These are phyloP conservation scores for Megalonaias nervosa DNA, from an alignment of 1,140 invertebrate species.

Conservation along the genomic window DNA sequence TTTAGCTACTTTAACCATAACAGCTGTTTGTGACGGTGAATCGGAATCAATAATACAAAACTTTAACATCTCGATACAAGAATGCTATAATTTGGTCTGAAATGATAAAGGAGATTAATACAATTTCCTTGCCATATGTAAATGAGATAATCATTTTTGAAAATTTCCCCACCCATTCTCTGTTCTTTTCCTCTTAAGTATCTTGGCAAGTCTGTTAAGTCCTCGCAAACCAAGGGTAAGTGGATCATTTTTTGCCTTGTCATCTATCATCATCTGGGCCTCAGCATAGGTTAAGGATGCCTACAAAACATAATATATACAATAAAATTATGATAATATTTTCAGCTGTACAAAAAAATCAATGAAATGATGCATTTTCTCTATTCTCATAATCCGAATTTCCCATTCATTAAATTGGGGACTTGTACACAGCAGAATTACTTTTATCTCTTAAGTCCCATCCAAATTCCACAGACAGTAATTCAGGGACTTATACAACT, in stretches of 20 bases:
- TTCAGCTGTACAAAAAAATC: too few species aligned
- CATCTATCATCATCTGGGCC: slow-evolving; percentile 94
- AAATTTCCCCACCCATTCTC: slow-evolving; percentile 83
- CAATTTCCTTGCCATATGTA: too few species aligned
- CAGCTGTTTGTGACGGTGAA: too few species aligned
- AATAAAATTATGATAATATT: too few species aligned
- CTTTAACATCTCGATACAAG: too few species aligned
- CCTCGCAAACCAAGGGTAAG: slow-evolving; percentile 84
- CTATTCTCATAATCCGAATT: not conserved
- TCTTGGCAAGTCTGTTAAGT: slow-evolving; percentile 91
- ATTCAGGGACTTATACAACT: not conserved
- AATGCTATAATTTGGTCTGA: too few species aligned
- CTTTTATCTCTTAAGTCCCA: not conserved
- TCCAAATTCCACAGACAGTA: not conserved
- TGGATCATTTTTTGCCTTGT: slow-evolving; percentile 80
- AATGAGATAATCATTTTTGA: too few species aligned
- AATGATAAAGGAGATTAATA: too few species aligned
- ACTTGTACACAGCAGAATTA: not conserved
- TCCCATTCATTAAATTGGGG: not conserved
- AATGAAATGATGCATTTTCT: too few species aligned
- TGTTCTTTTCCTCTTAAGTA: slow-evolving; percentile 87
- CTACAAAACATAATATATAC: slow-evolving; percentile 63
- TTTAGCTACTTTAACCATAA: too few species aligned
- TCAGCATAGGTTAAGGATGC: slow-evolving; percentile 95
- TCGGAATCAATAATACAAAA: too few species aligned